Conservation (phyloP, 2,888 invertebrate species). For the Drosophila tripunctata region DNA sequence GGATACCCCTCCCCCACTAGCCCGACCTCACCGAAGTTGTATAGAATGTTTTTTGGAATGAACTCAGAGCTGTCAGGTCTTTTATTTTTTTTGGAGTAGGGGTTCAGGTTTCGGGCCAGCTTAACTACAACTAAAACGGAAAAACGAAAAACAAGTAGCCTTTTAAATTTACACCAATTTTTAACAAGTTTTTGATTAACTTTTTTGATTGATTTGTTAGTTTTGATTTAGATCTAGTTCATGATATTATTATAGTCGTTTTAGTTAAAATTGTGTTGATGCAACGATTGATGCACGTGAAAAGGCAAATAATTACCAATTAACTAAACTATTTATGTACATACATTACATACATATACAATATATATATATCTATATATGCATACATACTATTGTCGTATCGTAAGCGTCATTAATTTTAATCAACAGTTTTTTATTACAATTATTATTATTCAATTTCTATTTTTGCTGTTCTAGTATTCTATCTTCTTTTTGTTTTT, state of each 20-base stretch:
- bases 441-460: slow-evolving; percentile 17
- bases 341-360: slow-evolving; percentile 33
- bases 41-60: no score
- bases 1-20: background rate
- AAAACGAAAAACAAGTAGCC: background rate
- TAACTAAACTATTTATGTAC: slow-evolving; percentile 41
- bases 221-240: slow-evolving; percentile 35
- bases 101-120: slow-evolving; percentile 14
- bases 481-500: no score
- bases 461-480: slow-evolving; percentile 51
- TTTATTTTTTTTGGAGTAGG: slow-evolving; percentile 7
- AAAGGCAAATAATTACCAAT: slow-evolving; percentile 66
- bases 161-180: no score
- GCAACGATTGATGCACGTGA: slow-evolving; percentile 51
- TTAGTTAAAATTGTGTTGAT: slow-evolving; percentile 67
- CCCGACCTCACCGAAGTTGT: slow-evolving; percentile 1
- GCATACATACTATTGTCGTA: slow-evolving; percentile 26
- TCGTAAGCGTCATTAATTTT: slow-evolving; percentile 32
- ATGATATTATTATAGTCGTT: slow-evolving; percentile 42
- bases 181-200: background rate
- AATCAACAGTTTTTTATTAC: slow-evolving; percentile 28
- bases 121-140: slow-evolving; percentile 19
- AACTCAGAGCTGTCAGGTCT: background rate
- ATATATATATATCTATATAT: slow-evolving; percentile 11
- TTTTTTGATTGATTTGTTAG: slow-evolving; percentile 6